A percentile compares a stretch with the other conserved stretches of the same genome.
These are phyloP conservation scores for human (Homo sapiens) DNA, from an alignment of 2,113 vertebrate species.

Conservation along the genomic window DNA sequence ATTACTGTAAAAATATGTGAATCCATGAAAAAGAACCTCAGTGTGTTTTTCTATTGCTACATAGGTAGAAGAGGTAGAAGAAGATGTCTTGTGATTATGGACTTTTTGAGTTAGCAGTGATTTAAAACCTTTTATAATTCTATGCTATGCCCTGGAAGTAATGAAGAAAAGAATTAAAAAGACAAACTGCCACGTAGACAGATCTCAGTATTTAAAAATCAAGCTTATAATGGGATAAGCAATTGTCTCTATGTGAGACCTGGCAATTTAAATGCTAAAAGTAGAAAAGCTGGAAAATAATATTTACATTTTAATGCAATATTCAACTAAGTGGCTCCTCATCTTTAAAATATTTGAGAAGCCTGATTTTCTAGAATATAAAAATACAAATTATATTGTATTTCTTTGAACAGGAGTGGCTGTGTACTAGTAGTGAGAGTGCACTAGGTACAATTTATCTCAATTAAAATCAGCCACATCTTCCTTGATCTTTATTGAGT, in stretches of 20 bases:
- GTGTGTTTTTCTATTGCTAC: background rate
- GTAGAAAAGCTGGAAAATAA: slow-evolving; percentile 30
- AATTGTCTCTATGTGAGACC: slow-evolving; percentile 16
- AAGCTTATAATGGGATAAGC: slow-evolving; percentile 3
- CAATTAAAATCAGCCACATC: background rate
- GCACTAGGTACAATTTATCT: background rate
- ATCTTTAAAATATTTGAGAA: slow-evolving; percentile 2
- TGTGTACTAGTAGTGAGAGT: background rate
- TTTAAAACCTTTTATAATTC: slow-evolving; percentile 37
- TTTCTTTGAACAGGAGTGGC: background rate
- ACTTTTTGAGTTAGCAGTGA: background rate
- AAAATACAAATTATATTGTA: background rate
- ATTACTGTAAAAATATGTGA: background rate
- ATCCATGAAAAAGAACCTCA: background rate
- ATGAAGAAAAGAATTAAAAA: slow-evolving; percentile 34
- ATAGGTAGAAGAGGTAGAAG: background rate
- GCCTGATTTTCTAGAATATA: background rate
- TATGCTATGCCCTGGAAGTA: background rate
- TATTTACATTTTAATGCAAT: slow-evolving; percentile 28
- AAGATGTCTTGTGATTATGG: background rate
- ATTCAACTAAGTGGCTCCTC: background rate
- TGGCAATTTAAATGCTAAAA: slow-evolving; percentile 29
- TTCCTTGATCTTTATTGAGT: background rate
- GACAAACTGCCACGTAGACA: background rate
- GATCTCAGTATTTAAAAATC: slow-evolving; percentile 56